Base-by-base conservation (phyloP, 2,113 vertebrate genomes). In the Ancistrus triradiatus region DNA sequence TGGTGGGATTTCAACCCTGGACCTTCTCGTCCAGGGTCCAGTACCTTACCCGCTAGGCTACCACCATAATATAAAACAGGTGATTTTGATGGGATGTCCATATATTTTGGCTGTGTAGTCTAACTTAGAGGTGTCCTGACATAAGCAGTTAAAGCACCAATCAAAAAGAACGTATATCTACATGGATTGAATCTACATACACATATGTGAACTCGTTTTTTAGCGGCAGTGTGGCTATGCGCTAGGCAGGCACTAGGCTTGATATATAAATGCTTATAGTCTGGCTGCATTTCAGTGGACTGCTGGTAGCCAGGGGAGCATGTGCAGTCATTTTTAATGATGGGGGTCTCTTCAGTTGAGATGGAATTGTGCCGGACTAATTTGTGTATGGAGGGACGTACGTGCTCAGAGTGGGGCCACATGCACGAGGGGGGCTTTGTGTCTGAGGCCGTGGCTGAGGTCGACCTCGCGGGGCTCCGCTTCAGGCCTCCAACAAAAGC, bases 391-490 rank as follows among this genome's bases (percentile, higher is more conserved):
- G 70, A 75, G 70, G 47, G 52, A 73, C 15, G 55, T 50, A 73
- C 13, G 50, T 50, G 57, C 48, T 50, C 33, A 19, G 35, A n/a
- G 65, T 79, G 80, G 80, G 76, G 82, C 82, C 81, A 60, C 79
- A 31, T 73, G 79, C 74, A 63, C 78, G 78, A 53, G 77, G 78
- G 73, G 77, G 78, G 62, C 73, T 87, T 87, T 87, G 87, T 86
- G 84, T 80, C 71, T 70, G 64, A 83, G 77, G 79, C 73, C 74
- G 77, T 76, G 79, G 78, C 81, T 49, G 73, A 66, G 84, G 86
- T 86, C 73, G 83, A 85, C 87, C 87, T 86, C 78, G 82, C 76
- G 84, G 83, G 86, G 83, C 86, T 83, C 84, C 68, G 78, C 80
- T 86, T 77, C 63, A 83, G 84, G 84, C 73, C 78, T 60, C 76